Evolutionary conservation across 2,888 invertebrate genomes (phyloP).

Genomic region (Leptura quadrifasciata): DNA sequence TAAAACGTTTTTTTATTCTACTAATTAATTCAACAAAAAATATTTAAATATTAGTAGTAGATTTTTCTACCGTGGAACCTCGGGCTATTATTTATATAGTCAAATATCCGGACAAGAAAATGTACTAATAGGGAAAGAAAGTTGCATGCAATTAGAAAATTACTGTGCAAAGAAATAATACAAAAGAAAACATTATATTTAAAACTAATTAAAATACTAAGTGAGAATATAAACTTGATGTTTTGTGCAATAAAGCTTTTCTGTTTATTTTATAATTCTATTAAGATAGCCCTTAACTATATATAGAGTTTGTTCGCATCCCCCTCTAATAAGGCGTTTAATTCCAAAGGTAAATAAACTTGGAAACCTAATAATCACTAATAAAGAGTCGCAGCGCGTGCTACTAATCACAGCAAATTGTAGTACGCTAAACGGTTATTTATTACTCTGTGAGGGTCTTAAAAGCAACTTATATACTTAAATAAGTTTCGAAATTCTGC

Average conservation of each 20-base stretch:
- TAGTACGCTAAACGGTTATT: constrained; percentile 40
- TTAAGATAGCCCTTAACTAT: constrained; percentile 27
- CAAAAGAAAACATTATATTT: background rate
- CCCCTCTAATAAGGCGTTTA: constrained; percentile 31
- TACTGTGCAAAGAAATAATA: background rate
- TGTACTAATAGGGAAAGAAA: too few species aligned
- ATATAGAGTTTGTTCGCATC: constrained; percentile 11
- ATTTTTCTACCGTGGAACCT: too few species aligned
- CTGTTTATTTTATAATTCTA: constrained; percentile 3
- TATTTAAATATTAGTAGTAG: too few species aligned
- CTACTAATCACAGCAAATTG: constrained; percentile 38
- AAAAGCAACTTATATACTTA: constrained; percentile 34
- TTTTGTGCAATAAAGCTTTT: background rate
- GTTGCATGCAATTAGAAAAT: too few species aligned
- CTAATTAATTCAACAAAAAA: too few species aligned
- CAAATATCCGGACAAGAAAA: too few species aligned
- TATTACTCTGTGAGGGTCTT: constrained; percentile 38
- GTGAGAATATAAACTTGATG: background rate
- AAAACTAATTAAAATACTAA: background rate
- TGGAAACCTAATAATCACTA: constrained; percentile 43
- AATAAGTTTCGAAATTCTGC: constrained; percentile 22
- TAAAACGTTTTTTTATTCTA: too few species aligned
- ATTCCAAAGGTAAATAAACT: constrained; percentile 44
- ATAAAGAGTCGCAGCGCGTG: constrained; percentile 41
- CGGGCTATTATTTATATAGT: too few species aligned